These are phyloP conservation scores for Archegozetes longisetosus DNA, from an alignment of 1,140 invertebrate species.

Conservation along the genomic window DNA sequence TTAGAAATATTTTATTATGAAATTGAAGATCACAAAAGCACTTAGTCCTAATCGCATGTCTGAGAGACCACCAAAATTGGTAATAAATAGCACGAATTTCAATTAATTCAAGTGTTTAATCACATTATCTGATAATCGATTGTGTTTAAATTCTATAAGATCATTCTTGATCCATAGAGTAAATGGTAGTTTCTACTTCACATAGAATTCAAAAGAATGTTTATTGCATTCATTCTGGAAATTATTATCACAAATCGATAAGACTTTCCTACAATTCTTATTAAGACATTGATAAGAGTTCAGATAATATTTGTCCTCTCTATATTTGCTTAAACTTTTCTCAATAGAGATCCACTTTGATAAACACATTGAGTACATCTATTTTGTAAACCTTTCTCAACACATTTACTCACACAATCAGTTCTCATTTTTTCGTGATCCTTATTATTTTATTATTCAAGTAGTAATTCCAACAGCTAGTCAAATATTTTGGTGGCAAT, in stretches of 20 bases:
- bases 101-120: neutral
- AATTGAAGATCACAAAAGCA: too few species aligned
- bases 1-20: too few species aligned
- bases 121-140: neutral
- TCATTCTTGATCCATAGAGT: neutral
- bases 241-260: neutral
- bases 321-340: neutral
- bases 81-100: neutral
- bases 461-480: neutral
- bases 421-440: neutral
- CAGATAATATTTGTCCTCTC: neutral
- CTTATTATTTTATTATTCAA: neutral
- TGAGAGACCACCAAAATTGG: neutral
- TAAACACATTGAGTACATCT: neutral
- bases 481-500: neutral
- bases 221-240: neutral
- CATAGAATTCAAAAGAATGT: neutral
- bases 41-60: slow-evolving; percentile 2
- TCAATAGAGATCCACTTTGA: neutral
- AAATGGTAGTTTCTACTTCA: neutral
- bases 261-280: too few species aligned
- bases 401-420: neutral
- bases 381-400: neutral
- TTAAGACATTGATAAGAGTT: too few species aligned
- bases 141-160: neutral